Conservation (phyloP, 1,140 invertebrate genomes). For the Bombus terrestris region DNA sequence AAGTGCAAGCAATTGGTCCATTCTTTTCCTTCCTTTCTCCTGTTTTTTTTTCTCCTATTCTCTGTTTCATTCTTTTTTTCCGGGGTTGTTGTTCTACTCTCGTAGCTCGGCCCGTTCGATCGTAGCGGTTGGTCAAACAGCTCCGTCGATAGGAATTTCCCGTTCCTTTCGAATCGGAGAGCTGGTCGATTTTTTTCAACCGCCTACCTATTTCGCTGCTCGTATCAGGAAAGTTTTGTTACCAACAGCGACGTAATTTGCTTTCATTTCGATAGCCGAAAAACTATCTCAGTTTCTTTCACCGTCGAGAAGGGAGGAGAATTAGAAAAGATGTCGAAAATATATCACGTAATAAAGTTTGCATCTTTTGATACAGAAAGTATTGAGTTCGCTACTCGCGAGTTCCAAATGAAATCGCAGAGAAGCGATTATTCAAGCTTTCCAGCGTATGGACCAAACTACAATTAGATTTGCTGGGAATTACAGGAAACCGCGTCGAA, state of each 20-base stretch:
- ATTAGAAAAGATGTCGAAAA: background rate
- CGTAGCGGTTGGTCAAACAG: slow-evolving; percentile 8
- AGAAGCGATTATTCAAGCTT: background rate
- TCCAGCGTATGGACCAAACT: background rate
- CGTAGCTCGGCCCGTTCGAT: background rate
- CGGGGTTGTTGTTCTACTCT: background rate
- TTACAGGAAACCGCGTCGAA: background rate
- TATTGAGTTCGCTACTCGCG: background rate
- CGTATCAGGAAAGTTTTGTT: background rate
- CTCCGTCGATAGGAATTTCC: slow-evolving; percentile 10
- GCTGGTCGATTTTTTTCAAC: background rate
- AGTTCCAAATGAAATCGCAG: background rate
- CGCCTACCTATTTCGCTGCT: background rate
- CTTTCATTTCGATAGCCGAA: background rate
- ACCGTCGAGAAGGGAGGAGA: background rate
- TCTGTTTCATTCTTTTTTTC: background rate
- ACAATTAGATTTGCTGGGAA: background rate
- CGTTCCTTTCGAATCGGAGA: background rate
- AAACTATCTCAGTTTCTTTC: background rate
- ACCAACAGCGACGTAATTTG: background rate
- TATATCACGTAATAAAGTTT: background rate
- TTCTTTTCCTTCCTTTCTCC: background rate
- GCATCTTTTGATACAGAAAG: too few relatives aligned
- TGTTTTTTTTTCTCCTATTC: background rate
- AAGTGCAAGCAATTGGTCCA: slow-evolving; percentile 30